Evolutionary conservation across 2,113 vertebrate genomes (phyloP), one percentile per base, ranked within the genome.

Genomic region (Eurystomus gularis): DNA sequence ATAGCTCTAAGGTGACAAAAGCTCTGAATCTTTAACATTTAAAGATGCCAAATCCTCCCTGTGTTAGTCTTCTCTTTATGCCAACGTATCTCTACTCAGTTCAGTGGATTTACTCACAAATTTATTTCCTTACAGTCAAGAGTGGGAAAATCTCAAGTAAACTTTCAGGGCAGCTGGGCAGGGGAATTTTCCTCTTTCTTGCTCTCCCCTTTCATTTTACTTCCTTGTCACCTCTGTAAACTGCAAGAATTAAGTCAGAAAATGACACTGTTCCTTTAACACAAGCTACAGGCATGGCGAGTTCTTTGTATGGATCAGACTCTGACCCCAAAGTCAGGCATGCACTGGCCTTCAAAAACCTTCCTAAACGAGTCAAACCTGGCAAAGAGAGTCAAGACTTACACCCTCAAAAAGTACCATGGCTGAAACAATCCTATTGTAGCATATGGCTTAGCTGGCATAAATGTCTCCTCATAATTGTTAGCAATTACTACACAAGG

Each of bases 231-330:
- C 13, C 28, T 17, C 9, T 3, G 21, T 10, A 65, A 83, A 57
- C 54, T 28, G 7, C 31, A 95, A 81, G 17, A 37, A 81, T 11
- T 79, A 87, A 72, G n/a, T 7, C 35, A 54, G 6, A 85, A 60
- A 16, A 10, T 42, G 48, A 51, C 23, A 26, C 26, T 39, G 58
- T 11, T 21, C 13, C n/a, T 79, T 66, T 65, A 78, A 85, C 3
- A 37, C 4, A 54, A 71, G 3, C 24, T n/a, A 37, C 0, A 0
- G 17, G 40, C 71, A 88, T 1, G 3, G 28, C 17, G 24, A 65
- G 33, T 8, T 69, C 58, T 68, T 52, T 31, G 46, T 51, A 71
- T 1, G 23, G 72, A 28, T 17, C 51, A 90, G 49, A 60, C 15
- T 68, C 46, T 65, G 26, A 39, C 21, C 10, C 24, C n/a, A 60